Percentiles rank a stretch among this genome's conserved stretches.
These are phyloP conservation scores for Diachasmimorpha longicaudata DNA, from an alignment of 1,140 invertebrate species.

Conservation along the genomic window DNA sequence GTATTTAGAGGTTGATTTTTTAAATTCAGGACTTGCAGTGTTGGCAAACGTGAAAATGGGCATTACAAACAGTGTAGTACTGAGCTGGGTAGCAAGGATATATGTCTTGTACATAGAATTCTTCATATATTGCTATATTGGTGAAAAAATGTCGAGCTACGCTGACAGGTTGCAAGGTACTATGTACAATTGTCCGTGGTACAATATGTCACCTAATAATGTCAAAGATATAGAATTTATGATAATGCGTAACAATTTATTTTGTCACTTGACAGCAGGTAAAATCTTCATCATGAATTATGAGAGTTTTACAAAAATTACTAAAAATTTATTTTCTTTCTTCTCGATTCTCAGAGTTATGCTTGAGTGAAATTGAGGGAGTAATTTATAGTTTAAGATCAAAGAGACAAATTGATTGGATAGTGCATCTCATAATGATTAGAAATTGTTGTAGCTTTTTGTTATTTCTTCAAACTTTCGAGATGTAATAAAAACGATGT, in stretches of 20 bases:
- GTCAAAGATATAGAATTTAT: slow-evolving; percentile 1
- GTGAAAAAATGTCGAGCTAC: background rate
- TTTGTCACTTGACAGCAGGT: background rate
- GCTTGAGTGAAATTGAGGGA: too few species aligned
- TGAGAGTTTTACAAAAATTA: background rate
- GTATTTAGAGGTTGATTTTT: background rate
- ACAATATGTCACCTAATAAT: background rate
- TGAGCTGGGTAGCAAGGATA: background rate
- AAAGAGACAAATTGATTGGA: background rate
- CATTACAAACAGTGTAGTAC: background rate
- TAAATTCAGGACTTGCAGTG: background rate
- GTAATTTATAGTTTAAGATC: too few species aligned
- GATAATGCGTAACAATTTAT: background rate
- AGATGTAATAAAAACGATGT: too few species aligned
- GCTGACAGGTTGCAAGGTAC: background rate
- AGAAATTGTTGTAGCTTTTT: too few species aligned
- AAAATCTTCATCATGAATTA: slow-evolving; percentile 6
- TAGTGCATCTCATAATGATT: too few species aligned
- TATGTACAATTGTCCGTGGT: slow-evolving; percentile 12
- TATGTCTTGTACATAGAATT: background rate
- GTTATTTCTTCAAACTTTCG: too few species aligned
- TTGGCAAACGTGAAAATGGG: background rate
- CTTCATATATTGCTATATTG: background rate
- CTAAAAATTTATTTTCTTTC: background rate
- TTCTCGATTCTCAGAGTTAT: background rate